Conservation (phyloP, 2,888 invertebrate species). For the Petrolisthes manimaculis region DNA sequence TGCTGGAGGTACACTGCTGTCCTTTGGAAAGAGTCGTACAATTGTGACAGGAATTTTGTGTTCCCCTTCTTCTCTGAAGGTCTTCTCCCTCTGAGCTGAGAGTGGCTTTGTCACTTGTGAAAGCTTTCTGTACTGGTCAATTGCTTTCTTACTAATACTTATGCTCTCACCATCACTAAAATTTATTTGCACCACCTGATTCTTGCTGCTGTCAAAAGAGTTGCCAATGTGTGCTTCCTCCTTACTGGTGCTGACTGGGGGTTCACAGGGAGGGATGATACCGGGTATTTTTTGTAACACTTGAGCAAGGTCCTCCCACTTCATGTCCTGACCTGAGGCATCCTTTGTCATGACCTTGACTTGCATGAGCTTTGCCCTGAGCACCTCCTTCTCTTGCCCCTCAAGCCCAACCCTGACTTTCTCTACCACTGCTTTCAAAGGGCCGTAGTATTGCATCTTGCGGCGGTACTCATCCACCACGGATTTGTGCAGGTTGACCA, state of each 20-base stretch:
- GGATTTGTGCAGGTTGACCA: slow-evolving; percentile 45
- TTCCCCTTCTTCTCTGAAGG: slow-evolving; percentile 31
- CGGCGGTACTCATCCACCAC: slow-evolving; percentile 55
- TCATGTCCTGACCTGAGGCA: slow-evolving; percentile 47
- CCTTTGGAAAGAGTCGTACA: slow-evolving; percentile 35
- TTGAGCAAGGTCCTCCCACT: slow-evolving; percentile 37
- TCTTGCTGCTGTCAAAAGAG: background rate
- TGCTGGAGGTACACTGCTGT: slow-evolving; percentile 9
- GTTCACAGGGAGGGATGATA: slow-evolving; percentile 51
- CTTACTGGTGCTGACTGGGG: slow-evolving; percentile 11
- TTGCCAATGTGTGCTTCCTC: slow-evolving; percentile 1
- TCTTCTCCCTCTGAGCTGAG: slow-evolving; percentile 43
- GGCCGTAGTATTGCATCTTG: slow-evolving; percentile 50
- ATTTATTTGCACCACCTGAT: slow-evolving; percentile 26
- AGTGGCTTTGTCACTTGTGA: slow-evolving; percentile 49
- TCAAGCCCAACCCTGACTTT: slow-evolving; percentile 36
- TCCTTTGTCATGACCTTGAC: slow-evolving; percentile 48
- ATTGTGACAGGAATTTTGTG: slow-evolving; percentile 47
- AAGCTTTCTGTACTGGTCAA: slow-evolving; percentile 54
- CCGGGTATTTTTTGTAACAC: slow-evolving; percentile 44
- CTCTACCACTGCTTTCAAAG: slow-evolving; percentile 44
- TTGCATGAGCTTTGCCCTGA: slow-evolving; percentile 56
- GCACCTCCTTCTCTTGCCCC: slow-evolving; percentile 49
- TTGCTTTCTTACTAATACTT: slow-evolving; percentile 47
- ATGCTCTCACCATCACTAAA: slow-evolving; percentile 39